These are phyloP conservation scores for Camponotus pennsylvanicus DNA, from an alignment of 1,140 invertebrate species.

Conservation along the genomic window DNA sequence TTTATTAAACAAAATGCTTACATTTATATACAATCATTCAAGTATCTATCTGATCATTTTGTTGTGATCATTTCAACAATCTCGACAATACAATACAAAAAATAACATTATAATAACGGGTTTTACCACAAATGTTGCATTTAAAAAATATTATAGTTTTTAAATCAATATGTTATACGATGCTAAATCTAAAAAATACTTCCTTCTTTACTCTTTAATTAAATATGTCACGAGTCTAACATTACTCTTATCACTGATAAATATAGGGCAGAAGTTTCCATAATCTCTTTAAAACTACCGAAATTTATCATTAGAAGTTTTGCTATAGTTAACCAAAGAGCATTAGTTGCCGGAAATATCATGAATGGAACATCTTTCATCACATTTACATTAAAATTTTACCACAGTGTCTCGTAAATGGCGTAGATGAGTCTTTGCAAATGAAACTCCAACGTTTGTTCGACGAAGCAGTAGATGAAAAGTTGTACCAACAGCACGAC, in stretches of 20 bases:
- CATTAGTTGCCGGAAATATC: constrained; percentile 15
- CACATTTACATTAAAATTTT: constrained; percentile 9
- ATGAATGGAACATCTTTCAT: constrained; percentile 37
- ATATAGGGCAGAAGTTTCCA: constrained; percentile 57
- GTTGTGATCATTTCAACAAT: background rate
- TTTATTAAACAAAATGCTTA: background rate
- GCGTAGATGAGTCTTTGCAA: constrained; percentile 17
- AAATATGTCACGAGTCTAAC: constrained; percentile 39
- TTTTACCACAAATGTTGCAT: background rate
- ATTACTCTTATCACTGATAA: constrained; percentile 58
- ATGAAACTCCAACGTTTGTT: constrained; percentile 46
- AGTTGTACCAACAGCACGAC: constrained; percentile 31
- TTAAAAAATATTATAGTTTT: background rate
- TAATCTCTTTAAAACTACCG: constrained; percentile 59
- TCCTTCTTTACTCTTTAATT: background rate
- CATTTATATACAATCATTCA: background rate
- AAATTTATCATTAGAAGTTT: constrained; percentile 63
- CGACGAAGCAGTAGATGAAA: constrained; percentile 36
- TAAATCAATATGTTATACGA: background rate
- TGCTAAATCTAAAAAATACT: background rate
- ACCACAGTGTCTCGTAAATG: constrained; percentile 41
- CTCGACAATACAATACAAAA: background rate
- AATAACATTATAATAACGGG: background rate
- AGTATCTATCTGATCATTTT: background rate
- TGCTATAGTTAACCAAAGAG: constrained; percentile 27